Base-by-base conservation (phyloP, 2,797 vertebrate species). In the Babyrousa celebensis region DNA sequence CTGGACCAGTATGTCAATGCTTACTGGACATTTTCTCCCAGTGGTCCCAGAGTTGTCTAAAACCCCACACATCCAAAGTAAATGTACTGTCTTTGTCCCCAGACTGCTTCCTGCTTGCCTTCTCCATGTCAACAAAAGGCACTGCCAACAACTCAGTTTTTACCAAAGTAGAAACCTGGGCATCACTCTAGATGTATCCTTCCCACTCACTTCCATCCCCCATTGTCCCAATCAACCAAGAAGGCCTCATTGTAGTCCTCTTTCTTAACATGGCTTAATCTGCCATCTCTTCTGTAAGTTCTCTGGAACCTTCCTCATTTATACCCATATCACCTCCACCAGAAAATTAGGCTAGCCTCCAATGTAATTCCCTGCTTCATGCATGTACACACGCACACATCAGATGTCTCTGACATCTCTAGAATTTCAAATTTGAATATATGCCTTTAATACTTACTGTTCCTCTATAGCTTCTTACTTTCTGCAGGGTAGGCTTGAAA, bases 311-410 rank as follows among this genome's bases (percentile, higher is more conserved):
- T 63, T 54, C 60, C 20, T 52, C 23, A 6, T 62, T 88, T 71
- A 79, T 0, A 80, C 12, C n/a, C 5, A 43, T 67, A 11, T 78
- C 65, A 3, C 74, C 12, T 89, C 79, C 63, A 12, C 21, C 27
- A 84, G 58, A 52, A 63, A 85, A 23, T 48, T 40, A 43, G 67
- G 52, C 23, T 32, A 29, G 5, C 36, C 29, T 80, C 16, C 20
- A 54, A 0, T 20, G 29, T 32, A 52, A 4, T 27, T 67, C 11
- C 40, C 52, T 17, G 0, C 23, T 62, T 79, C 21, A 11, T 9
- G 25, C 4, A 0, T 21, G 11, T 4, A 23, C 43, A n/a, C 1
- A 5, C 3, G 3, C 21, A 12, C 3, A 11, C 0, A 52, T 15
- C n/a, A 29, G 12, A 74, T 6, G 32, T 40, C 56, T 77, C 32